Evolutionary conservation across 2,113 vertebrate genomes (phyloP).

Genomic region (Hydrolagus affinis): DNA sequence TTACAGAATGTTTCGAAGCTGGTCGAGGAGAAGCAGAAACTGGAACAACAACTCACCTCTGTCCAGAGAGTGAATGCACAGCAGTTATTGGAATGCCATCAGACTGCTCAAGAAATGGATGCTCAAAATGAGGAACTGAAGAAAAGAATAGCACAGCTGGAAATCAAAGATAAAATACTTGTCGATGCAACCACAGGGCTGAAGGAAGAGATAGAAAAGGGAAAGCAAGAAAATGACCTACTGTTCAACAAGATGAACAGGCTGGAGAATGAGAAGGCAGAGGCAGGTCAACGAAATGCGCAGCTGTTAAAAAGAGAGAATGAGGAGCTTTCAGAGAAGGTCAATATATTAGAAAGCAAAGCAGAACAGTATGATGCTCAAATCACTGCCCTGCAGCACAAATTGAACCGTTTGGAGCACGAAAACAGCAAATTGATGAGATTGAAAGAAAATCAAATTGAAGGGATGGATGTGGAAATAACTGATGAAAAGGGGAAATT

Average conservation of each 20-base stretch:
- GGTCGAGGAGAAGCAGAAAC: slow-evolving; percentile 40
- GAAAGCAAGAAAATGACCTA: slow-evolving; percentile 34
- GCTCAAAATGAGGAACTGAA: slow-evolving; percentile 43
- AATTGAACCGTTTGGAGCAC: not conserved
- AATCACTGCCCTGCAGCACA: not conserved
- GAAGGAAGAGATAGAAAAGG: slow-evolving; percentile 25
- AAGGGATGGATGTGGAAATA: not conserved
- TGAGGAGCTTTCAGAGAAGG: not conserved
- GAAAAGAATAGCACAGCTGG: slow-evolving; percentile 35
- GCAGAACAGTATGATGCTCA: not conserved
- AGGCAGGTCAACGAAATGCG: not conserved
- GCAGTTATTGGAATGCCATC: slow-evolving; percentile 15
- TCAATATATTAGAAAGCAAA: not conserved
- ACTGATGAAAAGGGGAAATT: not conserved
- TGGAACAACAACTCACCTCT: slow-evolving; percentile 38
- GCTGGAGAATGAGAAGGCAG: slow-evolving; percentile 35
- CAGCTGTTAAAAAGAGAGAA: slow-evolving; percentile 9
- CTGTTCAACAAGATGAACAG: not conserved
- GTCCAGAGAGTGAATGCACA: slow-evolving; percentile 39
- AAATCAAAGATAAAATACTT: slow-evolving; percentile 37
- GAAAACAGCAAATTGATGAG: slow-evolving; percentile 10
- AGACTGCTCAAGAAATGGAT: not conserved
- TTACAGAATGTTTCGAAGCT: slow-evolving; percentile 44
- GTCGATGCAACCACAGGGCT: slow-evolving; percentile 18
- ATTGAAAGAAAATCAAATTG: not conserved